Base-by-base conservation (phyloP, 2,888 invertebrate genomes). In the Gortyna flavago region DNA sequence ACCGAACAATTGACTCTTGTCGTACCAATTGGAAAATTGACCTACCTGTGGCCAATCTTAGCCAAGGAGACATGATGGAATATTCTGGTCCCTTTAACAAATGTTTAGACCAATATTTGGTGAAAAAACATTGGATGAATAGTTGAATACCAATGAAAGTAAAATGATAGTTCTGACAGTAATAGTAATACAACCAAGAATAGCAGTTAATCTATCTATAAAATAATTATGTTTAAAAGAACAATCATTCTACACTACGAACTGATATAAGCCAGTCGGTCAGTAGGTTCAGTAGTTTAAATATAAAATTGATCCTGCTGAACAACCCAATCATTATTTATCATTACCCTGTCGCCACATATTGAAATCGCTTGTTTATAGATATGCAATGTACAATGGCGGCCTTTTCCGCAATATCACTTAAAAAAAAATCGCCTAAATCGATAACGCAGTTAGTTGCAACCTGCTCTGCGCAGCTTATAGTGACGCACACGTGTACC, bases 11-110 rank as follows among this genome's bases (percentile, higher is more conserved):
- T 95, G 94, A 85, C 88, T 86, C 80, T 85, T 77, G 76, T 80
- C 83, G 88, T 86, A 90, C 88, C 93, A 95, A 96, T 95, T 96
- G 95, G 87, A 95, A 93, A 92, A 95, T 95, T 95, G 92, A 88
- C 85, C 90, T 93, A 94, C 93, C 94, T 94, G 93, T 91, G 88
- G 80, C 86, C 92, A 93, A 94, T 94, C 93, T 94, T 94, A 94
- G 90, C 77, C 83, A 77, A 81, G 74, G 84, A 85, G 85, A 85
- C 78, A 57, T 72, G 65, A 74, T 83, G 79, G 81, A 85, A 82
- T 61, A 80, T 87, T 88, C 85, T 84, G 74, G 83, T 84, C 44
- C 61, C 29, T 88, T 87, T 82, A 57, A 72, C 66, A 73, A 73
- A 73, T 65, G 59, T 80, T 73, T 69, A 25, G 65, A 51, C 48